Evolutionary conservation across 2,113 vertebrate genomes (phyloP), one percentile per base, ranked within the genome.

Genomic region (Gulo gulo): DNA sequence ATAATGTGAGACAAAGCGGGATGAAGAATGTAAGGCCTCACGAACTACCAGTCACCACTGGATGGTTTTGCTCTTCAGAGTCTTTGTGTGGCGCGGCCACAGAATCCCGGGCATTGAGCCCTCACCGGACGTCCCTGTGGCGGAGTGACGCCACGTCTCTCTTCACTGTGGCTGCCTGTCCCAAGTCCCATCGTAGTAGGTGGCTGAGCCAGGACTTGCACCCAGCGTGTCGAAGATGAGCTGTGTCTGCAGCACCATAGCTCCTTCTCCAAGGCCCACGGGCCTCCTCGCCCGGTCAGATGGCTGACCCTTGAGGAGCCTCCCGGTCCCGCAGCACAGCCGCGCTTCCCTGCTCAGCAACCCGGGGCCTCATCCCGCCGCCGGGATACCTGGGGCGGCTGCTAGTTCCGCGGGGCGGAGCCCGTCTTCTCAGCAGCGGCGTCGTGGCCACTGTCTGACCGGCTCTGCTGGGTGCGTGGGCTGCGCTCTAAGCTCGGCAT

Each of bases 401-500:
- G 0, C 61, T 23, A 5, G 31, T 1, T 12, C 47, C 2, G 14
- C 16, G 11, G 21, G 9, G 31, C 23, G 21, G 2, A 16, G 67
- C 23, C 45, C 10, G 11, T 71, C 31, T 36, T 29, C 57, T 52
- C 23, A 1, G 67, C 61, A 45, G 11, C 21, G 34, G 74, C 2
- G 0, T 18, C 18, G 10, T 63, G 10, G 29, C 61, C 83, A 50
- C 73, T 29, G 47, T 21, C 42, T 45, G 7, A 20, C 83, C 45
- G 15, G 47, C 74, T 47, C 61, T 11, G 36, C 23, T 36, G 67
- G n/a, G 47, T 47, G 20, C 31, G 5, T 45, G 36, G 91, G 73
- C 36, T 20, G 16, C 20, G 20, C 36, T 36, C 61, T 69, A 5
- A 67, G 39, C 55, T 82, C 14, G 14, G 26, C 83, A 23, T 2